These are phyloP conservation scores for Drosophila azteca DNA, from an alignment of 1,140 invertebrate species.

Conservation along the genomic window DNA sequence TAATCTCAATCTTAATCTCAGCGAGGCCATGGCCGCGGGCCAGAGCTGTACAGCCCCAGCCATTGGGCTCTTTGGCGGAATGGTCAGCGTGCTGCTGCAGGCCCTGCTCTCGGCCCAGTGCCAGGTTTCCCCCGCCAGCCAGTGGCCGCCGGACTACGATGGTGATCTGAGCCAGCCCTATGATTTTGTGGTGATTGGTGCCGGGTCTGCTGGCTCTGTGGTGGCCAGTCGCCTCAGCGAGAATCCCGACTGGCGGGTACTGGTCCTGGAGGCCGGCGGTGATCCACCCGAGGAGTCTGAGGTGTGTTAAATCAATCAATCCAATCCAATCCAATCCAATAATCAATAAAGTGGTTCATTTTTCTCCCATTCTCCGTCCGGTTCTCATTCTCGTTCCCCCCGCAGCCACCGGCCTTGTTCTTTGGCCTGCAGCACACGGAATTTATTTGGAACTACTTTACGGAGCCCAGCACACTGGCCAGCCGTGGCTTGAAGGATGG, in stretches of 20 bases:
- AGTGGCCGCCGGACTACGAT: constrained; percentile 85
- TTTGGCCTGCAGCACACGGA: constrained; percentile 84
- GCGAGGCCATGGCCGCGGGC: constrained; percentile 7
- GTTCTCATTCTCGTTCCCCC: too few species aligned
- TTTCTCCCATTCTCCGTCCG: too few species aligned
- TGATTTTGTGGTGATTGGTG: constrained; percentile 85
- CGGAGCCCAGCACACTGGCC: constrained; percentile 85
- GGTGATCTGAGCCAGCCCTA: constrained; percentile 84
- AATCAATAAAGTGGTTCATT: too few species aligned
- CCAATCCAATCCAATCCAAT: not conserved
- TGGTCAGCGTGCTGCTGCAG: constrained; percentile 85
- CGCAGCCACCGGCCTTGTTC: constrained; percentile 85
- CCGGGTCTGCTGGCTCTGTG: constrained; percentile 88
- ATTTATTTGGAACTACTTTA: constrained; percentile 88
- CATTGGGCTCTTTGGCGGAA: constrained; percentile 61
- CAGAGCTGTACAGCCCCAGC: constrained; percentile 6
- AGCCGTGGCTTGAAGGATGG: constrained; percentile 85
- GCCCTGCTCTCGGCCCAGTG: constrained; percentile 85
- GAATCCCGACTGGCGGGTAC: constrained; percentile 84
- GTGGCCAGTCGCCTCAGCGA: constrained; percentile 86
- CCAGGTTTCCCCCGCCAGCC: constrained; percentile 84
- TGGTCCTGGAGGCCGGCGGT: constrained; percentile 88
- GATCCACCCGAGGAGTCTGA: constrained; percentile 85
- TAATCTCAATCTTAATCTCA: not conserved
- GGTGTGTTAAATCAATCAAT: constrained; percentile 59